Evolutionary conservation across 1,140 invertebrate genomes (phyloP).

Genomic region (Nasonia giraulti): DNA sequence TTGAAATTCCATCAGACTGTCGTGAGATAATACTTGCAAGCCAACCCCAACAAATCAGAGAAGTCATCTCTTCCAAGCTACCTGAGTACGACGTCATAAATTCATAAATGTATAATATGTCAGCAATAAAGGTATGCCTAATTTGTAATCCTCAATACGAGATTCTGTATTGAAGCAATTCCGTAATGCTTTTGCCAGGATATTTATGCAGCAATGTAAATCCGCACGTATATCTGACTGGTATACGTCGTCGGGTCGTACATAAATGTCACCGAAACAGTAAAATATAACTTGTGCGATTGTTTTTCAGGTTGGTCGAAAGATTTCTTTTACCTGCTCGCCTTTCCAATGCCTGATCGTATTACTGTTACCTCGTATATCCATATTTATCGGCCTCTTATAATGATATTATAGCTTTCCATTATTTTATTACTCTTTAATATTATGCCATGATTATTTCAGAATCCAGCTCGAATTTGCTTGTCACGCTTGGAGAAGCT

Average conservation of each 20-base stretch:
- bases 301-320: background rate
- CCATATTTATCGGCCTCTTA: too few relatives aligned
- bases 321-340: background rate
- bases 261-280: conserved; percentile 31
- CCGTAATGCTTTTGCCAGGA: background rate
- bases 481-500: too few relatives aligned
- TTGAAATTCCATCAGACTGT: background rate
- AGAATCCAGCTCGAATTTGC: too few relatives aligned
- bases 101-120: conserved; percentile 30
- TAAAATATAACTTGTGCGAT: conserved; percentile 31
- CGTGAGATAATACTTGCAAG: background rate
- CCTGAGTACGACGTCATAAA: conserved; percentile 34
- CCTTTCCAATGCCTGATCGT: background rate
- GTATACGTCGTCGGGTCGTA: background rate
- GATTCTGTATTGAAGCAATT: conserved; percentile 14
- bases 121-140: conserved; percentile 15
- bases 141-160: conserved; percentile 28
- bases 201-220: background rate
- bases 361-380: too few relatives aligned
- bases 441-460: too few relatives aligned
- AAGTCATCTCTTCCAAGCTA: conserved; percentile 31
- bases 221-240: background rate
- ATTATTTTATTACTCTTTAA: too few relatives aligned
- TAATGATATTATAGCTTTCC: too few relatives aligned
- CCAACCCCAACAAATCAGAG: conserved; percentile 1